phyloP scores from a whole-genome alignment of 1,140 invertebrate species.

The Diachasma alloeum region DNA sequence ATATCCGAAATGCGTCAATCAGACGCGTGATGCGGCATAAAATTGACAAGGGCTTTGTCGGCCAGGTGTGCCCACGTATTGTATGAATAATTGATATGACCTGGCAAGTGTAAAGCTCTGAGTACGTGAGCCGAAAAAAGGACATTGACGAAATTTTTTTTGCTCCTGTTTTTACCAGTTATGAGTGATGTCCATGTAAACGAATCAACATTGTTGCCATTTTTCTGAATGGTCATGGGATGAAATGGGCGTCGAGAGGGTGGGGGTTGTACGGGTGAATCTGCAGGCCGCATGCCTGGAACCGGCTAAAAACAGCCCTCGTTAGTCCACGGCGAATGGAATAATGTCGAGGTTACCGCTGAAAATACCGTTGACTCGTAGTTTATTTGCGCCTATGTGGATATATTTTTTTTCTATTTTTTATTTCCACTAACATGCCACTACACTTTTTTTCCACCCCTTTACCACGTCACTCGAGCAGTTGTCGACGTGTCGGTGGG shows the following conservation, averaged over 20 bases:
- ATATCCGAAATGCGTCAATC: background rate
- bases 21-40: background rate
- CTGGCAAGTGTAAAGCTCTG: slow-evolving; percentile 5
- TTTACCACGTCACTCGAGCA: background rate
- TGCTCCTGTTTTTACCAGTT: background rate
- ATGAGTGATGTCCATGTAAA: background rate
- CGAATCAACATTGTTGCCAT: background rate
- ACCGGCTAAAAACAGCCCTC: slow-evolving; percentile 36
- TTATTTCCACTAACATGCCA: background rate
- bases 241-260: background rate
- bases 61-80: background rate
- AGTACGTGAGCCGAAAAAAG: background rate
- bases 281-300: slow-evolving; percentile 12
- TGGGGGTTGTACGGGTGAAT: background rate
- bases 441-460: background rate
- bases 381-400: background rate
- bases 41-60: background rate
- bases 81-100: slow-evolving; percentile 10
- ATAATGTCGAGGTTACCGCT: slow-evolving; percentile 39
- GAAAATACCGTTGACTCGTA: slow-evolving; percentile 24
- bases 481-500: background rate
- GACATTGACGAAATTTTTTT: background rate
- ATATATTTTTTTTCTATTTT: slow-evolving; percentile 9
- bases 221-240: background rate
- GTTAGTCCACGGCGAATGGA: slow-evolving; percentile 28